phyloP scores from a whole-genome alignment of 1,140 invertebrate genomes.

The Lasioglossum baleicum region DNA sequence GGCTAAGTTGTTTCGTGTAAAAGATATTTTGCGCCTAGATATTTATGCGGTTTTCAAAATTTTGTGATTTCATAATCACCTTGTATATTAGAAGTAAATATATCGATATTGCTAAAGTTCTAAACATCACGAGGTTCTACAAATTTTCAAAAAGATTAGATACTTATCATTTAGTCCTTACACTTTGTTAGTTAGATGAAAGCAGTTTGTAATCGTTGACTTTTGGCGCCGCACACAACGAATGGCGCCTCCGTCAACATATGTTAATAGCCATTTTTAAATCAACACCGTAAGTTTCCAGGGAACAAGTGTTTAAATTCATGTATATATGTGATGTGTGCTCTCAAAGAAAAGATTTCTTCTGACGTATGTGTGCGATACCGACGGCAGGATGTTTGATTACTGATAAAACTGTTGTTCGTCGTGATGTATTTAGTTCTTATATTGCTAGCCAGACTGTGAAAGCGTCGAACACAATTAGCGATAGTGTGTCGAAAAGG shows the following conservation, averaged over 20 bases:
- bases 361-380: neutral
- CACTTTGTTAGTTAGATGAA: neutral
- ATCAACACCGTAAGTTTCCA: slow-evolving; percentile 18
- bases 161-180: neutral
- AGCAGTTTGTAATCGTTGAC: neutral
- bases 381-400: slow-evolving; percentile 18
- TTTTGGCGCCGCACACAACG: neutral
- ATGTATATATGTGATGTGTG: neutral
- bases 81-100: no score
- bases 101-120: no score
- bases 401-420: slow-evolving; percentile 33
- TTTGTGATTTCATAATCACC: no score
- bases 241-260: neutral
- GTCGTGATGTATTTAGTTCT: slow-evolving; percentile 28
- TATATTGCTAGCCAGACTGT: slow-evolving; percentile 11
- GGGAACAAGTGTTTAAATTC: slow-evolving; percentile 22
- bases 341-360: neutral
- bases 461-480: slow-evolving; percentile 3
- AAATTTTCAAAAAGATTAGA: neutral
- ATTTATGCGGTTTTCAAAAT: neutral
- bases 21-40: no score
- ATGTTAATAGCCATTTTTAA: slow-evolving; percentile 30
- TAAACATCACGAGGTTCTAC: neutral
- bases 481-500: neutral
- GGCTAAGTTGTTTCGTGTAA: no score